Percentiles rank a stretch among this genome's conserved stretches.
Evolutionary conservation across 2,888 invertebrate genomes (phyloP).

Genomic region (Acanthopleura granulata): DNA sequence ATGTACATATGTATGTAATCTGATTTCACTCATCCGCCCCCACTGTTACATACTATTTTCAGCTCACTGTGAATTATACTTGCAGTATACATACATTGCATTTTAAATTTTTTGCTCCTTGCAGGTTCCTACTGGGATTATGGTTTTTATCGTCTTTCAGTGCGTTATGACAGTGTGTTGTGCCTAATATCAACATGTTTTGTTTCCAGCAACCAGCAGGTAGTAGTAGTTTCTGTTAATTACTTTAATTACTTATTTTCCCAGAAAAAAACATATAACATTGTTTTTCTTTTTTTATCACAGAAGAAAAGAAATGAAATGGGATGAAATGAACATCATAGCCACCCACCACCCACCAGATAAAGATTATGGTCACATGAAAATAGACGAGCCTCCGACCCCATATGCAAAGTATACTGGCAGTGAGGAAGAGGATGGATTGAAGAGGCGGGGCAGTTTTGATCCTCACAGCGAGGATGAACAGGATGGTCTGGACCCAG

Average conservation of each 20-base stretch:
- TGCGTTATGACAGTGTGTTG: too few relatives aligned
- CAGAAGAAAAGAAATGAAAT: conserved; percentile 59
- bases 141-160: too few relatives aligned
- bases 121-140: too few relatives aligned
- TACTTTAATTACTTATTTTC: neutral
- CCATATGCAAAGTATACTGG: conserved; percentile 80
- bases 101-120: too few relatives aligned
- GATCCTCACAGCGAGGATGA: conserved; percentile 27
- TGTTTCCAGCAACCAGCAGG: too few relatives aligned
- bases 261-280: neutral
- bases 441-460: conserved; percentile 43
- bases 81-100: too few relatives aligned
- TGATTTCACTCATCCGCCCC: too few relatives aligned
- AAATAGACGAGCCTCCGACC: conserved; percentile 92
- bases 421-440: conserved; percentile 69
- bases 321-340: conserved; percentile 98
- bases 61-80: too few relatives aligned
- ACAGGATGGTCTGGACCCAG: conserved; percentile 25
- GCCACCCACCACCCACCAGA: conserved; percentile 97
- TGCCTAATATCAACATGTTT: too few relatives aligned
- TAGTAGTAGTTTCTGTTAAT: too few relatives aligned
- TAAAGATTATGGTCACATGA: conserved; percentile 99
- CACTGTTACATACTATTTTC: too few relatives aligned
- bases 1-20: too few relatives aligned
- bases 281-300: neutral